Percentiles rank a stretch among this genome's conserved stretches.
phyloP scores from a whole-genome alignment of 1,140 invertebrate genomes.

The Megalopta genalis region DNA sequence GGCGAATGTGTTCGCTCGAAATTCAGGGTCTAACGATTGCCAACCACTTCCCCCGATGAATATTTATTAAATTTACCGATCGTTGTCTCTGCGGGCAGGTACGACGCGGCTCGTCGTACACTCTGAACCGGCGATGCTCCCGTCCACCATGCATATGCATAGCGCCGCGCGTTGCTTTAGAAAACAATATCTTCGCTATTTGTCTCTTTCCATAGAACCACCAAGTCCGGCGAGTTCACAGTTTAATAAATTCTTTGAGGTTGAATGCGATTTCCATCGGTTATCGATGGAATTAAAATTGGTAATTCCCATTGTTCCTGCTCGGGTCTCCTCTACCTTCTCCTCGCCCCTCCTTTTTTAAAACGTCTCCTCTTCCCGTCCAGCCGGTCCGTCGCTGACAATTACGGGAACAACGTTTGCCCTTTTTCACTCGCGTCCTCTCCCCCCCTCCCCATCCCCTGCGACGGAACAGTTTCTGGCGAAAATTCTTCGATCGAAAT shows the following conservation, averaged over 20 bases:
- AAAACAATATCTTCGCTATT: constrained; percentile 45
- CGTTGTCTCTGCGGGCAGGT: constrained; percentile 11
- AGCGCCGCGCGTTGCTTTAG: constrained; percentile 18
- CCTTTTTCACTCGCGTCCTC: no score
- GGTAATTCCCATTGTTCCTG: constrained; percentile 42
- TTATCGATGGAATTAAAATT: constrained; percentile 39
- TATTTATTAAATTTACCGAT: constrained; percentile 45
- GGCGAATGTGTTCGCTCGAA: constrained; percentile 23
- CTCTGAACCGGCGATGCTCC: neutral
- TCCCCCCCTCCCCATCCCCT: no score
- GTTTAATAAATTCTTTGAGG: constrained; percentile 41
- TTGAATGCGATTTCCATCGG: constrained; percentile 41
- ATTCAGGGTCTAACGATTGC: constrained; percentile 37
- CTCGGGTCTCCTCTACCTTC: neutral
- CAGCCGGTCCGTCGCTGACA: neutral
- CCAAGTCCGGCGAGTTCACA: constrained; percentile 8
- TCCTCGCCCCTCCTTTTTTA: neutral
- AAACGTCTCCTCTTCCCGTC: neutral
- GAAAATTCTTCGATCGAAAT: no score
- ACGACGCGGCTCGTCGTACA: neutral
- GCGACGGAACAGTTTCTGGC: no score
- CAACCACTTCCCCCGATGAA: constrained; percentile 42
- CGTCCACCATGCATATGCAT: constrained; percentile 28
- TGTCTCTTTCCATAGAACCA: constrained; percentile 27
- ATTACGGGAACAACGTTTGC: neutral